A percentile compares a stretch with the other conserved stretches of the same genome.
These are phyloP conservation scores for Parazoanthus darwini DNA, from an alignment of 92 coral and sea anemone genomes.

Conservation along the genomic window DNA sequence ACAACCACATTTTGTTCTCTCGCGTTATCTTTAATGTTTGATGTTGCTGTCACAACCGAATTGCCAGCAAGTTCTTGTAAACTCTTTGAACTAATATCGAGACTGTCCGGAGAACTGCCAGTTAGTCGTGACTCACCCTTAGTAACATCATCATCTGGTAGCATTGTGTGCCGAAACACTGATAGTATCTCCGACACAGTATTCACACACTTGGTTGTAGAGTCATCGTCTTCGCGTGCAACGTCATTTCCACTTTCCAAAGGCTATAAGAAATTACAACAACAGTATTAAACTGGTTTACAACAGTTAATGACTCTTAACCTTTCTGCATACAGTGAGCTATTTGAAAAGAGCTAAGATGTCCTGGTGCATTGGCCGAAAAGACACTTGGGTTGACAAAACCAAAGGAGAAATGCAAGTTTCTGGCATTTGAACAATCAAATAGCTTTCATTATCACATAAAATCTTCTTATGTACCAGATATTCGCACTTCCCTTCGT, in stretches of 20 bases:
- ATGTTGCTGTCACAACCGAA: neutral
- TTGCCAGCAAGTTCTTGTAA: neutral
- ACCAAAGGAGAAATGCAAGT: too few relatives aligned
- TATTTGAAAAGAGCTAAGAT: too few relatives aligned
- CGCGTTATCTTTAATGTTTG: neutral
- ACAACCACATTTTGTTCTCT: neutral
- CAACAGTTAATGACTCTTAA: neutral
- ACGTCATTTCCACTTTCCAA: neutral
- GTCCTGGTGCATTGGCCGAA: too few relatives aligned
- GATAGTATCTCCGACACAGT: slow-evolving; percentile 50
- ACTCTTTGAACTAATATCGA: neutral
- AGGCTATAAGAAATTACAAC: neutral
- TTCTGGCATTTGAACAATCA: too few relatives aligned
- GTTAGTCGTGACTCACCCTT: neutral
- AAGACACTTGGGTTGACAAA: too few relatives aligned
- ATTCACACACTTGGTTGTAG: slow-evolving; percentile 10
- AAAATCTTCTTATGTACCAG: too few relatives aligned
- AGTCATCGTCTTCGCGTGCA: slow-evolving; percentile 12
- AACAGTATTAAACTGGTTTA: neutral
- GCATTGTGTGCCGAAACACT: slow-evolving; percentile 30
- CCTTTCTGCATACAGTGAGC: too few relatives aligned
- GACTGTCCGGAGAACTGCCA: neutral
- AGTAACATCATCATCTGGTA: neutral
- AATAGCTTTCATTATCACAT: too few relatives aligned
- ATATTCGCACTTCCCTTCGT: too few relatives aligned